Evolutionary conservation across 2,888 invertebrate species (phyloP).

Genomic region (Pandemis corylana): DNA sequence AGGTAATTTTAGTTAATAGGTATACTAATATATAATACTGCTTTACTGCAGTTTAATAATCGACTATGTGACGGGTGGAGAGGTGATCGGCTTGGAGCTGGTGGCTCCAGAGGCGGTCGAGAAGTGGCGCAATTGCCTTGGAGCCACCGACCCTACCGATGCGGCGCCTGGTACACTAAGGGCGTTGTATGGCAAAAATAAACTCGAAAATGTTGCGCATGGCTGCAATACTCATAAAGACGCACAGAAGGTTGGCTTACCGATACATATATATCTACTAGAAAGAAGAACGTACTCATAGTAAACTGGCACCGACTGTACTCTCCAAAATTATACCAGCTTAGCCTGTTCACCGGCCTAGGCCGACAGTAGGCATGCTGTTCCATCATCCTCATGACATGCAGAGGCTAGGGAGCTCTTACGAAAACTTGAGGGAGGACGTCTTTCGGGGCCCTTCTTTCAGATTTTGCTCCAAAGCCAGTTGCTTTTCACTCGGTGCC

Average conservation of each 20-base stretch:
- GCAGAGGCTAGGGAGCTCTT: no score
- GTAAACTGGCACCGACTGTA: no score
- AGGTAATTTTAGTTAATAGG: no score
- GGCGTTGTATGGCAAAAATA: slow-evolving; percentile 87
- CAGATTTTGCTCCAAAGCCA: no score
- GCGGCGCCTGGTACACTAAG: slow-evolving; percentile 87
- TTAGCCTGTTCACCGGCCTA: no score
- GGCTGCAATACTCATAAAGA: slow-evolving; percentile 86
- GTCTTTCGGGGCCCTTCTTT: no score
- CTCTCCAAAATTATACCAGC: no score
- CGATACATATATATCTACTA: background rate
- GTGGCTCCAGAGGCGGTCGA: slow-evolving; percentile 88
- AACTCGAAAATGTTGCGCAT: slow-evolving; percentile 88
- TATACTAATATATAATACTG: no score
- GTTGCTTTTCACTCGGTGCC: no score
- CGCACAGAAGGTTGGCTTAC: slow-evolving; percentile 72
- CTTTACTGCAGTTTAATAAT: slow-evolving; percentile 76
- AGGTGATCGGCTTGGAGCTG: slow-evolving; percentile 90
- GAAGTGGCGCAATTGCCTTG: slow-evolving; percentile 87
- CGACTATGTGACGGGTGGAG: slow-evolving; percentile 88
- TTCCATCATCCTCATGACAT: no score
- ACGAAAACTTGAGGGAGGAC: no score
- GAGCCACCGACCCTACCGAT: slow-evolving; percentile 86
- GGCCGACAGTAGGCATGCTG: no score
- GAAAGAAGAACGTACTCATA: background rate